Evolutionary conservation across 2,888 invertebrate genomes (phyloP), one percentile per base, ranked within the genome.

Genomic region (Leptopilina drosophilae): DNA sequence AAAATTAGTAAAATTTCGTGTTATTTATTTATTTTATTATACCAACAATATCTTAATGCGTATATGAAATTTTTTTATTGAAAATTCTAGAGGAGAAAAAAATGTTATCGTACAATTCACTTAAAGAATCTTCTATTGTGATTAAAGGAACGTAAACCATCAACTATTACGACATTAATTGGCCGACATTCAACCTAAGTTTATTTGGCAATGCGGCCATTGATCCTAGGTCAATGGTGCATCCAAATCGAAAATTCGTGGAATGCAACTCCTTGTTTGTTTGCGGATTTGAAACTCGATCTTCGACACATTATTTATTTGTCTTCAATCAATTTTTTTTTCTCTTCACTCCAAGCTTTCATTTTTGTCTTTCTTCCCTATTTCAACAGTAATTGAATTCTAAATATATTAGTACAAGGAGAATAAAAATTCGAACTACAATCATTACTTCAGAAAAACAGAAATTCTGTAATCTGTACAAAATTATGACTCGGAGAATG

Each of bases 171-270:
- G 73, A 73, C 53, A 73, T 33, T 73, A 33, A 56, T 73, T 73
- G 56, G 73, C 73, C 53, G 56, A 73, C 56, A 73, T 73, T 73
- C 73, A 73, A 73, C 56, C 56, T 56, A 73, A 73, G 73, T 73
- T 73, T 56, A 73, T 73, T 73, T 73, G 33, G n/a, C 73, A 73
- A 73, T 73, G 73, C 73, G 73, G 73, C 33, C 73, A 73, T 73
- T 73, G 56, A 56, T 56, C 73, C 73, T 73, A 53, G 73, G 73
- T 73, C 73, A 73, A 73, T 73, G 56, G 73, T 73, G 7, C n/a
- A 73, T 56, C 73, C 56, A 73, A 56, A 73, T 73, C 56, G 73
- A 73, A 73, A 73, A 73, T 73, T 53, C 73, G 56, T 40, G 73
- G 73, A 73, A 73, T 73, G 53, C 33, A 73, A 56, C n/a, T 56